Percentiles rank a stretch among this genome's conserved stretches.
Evolutionary conservation across 2,113 vertebrate genomes (phyloP).

Genomic region (Scatophagus argus): DNA sequence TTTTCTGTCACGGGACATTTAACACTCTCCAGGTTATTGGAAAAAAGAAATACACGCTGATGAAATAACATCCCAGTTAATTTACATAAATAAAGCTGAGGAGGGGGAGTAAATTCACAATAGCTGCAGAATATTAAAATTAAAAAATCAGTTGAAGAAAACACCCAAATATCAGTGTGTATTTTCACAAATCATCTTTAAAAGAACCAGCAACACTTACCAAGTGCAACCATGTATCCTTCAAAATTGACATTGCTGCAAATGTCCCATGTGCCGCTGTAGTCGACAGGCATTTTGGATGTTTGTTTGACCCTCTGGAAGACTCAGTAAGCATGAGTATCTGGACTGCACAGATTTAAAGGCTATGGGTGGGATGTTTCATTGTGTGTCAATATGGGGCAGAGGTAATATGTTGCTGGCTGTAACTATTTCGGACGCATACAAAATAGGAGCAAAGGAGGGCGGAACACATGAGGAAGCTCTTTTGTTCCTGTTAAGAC

Average conservation of each 20-base stretch:
- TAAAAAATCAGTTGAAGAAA: neutral
- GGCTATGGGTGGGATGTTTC: constrained; percentile 27
- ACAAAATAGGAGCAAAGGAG: constrained; percentile 4
- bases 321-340: neutral
- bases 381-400: constrained; percentile 70
- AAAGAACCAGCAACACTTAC: constrained; percentile 75
- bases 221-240: constrained; percentile 88
- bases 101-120: neutral
- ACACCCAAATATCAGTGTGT: neutral
- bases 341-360: neutral
- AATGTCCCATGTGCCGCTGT: constrained; percentile 90
- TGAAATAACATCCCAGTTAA: neutral
- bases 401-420: constrained; percentile 61
- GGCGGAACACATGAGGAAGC: constrained; percentile 50
- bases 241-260: constrained; percentile 89
- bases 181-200: neutral
- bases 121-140: neutral
- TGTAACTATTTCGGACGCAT: constrained; percentile 44
- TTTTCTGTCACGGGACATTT: neutral
- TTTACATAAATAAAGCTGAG: neutral
- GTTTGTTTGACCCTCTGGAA: constrained; percentile 26
- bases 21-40: neutral
- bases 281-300: constrained; percentile 85
- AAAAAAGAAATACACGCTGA: neutral
- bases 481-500: constrained; percentile 21